Evolutionary conservation across 2,888 invertebrate species (phyloP).

Genomic region (Machimus rusticus): DNA sequence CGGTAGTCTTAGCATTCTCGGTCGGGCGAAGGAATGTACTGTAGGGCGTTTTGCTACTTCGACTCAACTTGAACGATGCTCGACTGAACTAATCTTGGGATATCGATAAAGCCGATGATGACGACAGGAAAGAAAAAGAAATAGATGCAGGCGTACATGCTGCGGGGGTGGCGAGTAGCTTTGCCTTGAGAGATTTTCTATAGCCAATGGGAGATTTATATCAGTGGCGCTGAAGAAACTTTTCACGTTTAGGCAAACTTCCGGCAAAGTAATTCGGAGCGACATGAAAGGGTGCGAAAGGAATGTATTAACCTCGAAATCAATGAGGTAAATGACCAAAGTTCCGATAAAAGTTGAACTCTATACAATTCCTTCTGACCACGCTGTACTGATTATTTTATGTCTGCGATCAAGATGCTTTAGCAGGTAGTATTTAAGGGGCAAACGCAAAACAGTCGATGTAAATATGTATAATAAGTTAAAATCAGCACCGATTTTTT

Average conservation of each 20-base stretch:
- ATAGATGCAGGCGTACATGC: neutral
- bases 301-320: constrained; percentile 32
- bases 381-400: neutral
- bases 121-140: constrained; percentile 1
- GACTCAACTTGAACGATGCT: constrained; percentile 5
- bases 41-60: neutral
- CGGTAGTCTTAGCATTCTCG: neutral
- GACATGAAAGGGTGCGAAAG: constrained; percentile 21
- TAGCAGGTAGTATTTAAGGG: neutral
- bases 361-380: neutral
- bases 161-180: neutral
- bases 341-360: constrained; percentile 27
- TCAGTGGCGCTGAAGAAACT: constrained; percentile 33
- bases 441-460: no score
- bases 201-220: constrained; percentile 46
- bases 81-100: constrained; percentile 20
- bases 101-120: constrained; percentile 22
- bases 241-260: constrained; percentile 41
- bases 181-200: constrained; percentile 10
- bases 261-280: neutral
- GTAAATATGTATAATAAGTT: no score
- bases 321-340: constrained; percentile 24
- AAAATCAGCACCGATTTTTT: no score
- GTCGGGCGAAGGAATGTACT: neutral
- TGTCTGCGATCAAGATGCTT: neutral